Evolutionary conservation across 1,140 invertebrate species (phyloP), one percentile per base, ranked within the genome.

Genomic region (Trypoxylus dichotomus): DNA sequence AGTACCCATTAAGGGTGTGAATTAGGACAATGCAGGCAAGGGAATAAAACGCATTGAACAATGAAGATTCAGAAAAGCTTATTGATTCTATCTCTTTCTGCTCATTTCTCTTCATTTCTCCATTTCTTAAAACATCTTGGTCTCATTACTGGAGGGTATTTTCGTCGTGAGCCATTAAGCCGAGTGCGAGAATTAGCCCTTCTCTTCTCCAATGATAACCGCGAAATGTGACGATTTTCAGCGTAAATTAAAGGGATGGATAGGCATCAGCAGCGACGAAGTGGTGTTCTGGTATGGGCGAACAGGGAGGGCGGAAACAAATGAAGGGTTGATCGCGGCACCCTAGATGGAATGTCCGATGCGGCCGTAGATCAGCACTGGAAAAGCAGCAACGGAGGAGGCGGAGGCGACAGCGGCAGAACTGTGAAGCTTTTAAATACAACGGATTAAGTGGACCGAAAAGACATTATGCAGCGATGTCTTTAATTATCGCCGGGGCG

Each of bases 401-500:
- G 47, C 15, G 47, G 19, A 3, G 21, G 47, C 47, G 47, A 13
- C 47, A 13, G 47, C 47, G 47, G 47, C 21, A 24, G 24, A 68
- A 68, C 21, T 24, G 60, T 68, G 60, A 68, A 68, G 60, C 60
- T 68, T 68, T 68, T 68, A 68, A 68, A 68, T 68, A 68, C 60
- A 68, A 24, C 60, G 24, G 60, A 68, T 68, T 68, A 68, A 68
- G 60, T 68, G 60, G 60, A 68, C 60, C 27, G 60, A 29, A 68
- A 68, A 68, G 60, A 68, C 60, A 68, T 68, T 68, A 68, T 29
- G 60, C 60, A 27, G 60, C 60, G 21, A 68, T 68, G 60, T 68
- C 60, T 68, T 68, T 68, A 68, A 68, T 68, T 68, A 68, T 68
- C 24, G 60, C 60, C 60, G 15, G 24, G 24, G 60, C 60, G 60